Conservation (phyloP, 2,888 invertebrate genomes). For the Autographa gamma region DNA sequence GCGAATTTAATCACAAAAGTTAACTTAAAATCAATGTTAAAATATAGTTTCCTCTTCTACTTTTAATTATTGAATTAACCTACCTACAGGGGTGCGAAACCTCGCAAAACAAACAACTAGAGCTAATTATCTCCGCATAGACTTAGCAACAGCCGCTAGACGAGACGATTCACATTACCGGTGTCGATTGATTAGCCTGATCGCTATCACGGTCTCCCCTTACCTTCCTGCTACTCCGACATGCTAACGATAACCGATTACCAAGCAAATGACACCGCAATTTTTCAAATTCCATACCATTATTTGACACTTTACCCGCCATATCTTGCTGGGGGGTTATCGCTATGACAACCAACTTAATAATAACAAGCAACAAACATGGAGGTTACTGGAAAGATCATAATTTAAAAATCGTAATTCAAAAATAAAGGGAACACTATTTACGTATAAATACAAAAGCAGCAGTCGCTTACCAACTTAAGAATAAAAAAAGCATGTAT, state of each 20-base stretch:
- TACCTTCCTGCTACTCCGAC: constrained; percentile 66
- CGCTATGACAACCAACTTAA: constrained; percentile 9
- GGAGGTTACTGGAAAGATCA: not conserved
- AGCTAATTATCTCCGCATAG: constrained; percentile 21
- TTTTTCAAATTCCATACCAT: constrained; percentile 66
- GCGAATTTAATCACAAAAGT: no score
- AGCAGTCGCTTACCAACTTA: not conserved
- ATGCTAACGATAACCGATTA: constrained; percentile 60
- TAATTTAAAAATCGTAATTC: not conserved
- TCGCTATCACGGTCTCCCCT: constrained; percentile 53
- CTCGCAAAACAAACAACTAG: not conserved
- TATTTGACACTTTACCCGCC: constrained; percentile 50
- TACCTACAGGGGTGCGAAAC: not conserved
- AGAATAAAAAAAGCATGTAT: not conserved
- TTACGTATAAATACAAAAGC: no score
- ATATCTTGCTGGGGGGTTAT: constrained; percentile 13
- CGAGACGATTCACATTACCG: constrained; percentile 50
- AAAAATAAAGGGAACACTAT: no score
- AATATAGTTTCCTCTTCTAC: no score
- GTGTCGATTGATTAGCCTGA: constrained; percentile 59
- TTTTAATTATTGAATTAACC: no score
- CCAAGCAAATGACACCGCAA: constrained; percentile 63
- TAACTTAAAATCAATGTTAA: no score
- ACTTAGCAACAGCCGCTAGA: constrained; percentile 52
- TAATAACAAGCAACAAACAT: not conserved